Base-by-base conservation (phyloP, 1,140 invertebrate genomes). In the Ceratina japonica region DNA sequence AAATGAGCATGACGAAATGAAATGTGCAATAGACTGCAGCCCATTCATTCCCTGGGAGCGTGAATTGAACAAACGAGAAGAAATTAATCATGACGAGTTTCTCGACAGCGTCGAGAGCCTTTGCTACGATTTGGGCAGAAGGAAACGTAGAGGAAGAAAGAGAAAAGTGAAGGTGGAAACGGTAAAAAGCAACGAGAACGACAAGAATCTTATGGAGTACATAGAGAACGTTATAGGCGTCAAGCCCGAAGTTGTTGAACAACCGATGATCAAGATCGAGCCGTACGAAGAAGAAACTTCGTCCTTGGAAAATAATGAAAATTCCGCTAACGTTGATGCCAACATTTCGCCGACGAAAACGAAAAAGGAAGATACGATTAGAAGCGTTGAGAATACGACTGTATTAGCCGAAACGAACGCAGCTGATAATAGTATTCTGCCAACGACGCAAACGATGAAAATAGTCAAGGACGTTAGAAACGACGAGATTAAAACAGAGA, bases 1-100 rank as follows among this genome's bases (percentile, higher is more conserved):
- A 52, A 44, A 20, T 10, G 13, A 3, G 7, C 74, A 69, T 20
- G 54, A 76, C 18, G 37, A 69, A 22, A 64, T 13, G 12, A 66
- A 5, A n/a, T 78, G 75, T n/a, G 51, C 27, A 16, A 22, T 52
- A 70, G 44, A 65, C n/a, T 72, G 63, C 10, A 73, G 24, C 13
- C 63, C 59, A 27, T 86, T 80, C 27, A 37, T 80, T 16, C 68
- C 76, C 5, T 86, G 82, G 81, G 84, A 85, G 62, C 44, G 73
- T 20, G 84, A 87, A 74, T 58, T 87, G 5, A 84, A 85, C 16
- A 86, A 88, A 62, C 73, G 81, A 4, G 51, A 77, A n/a, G 79
- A 87, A 59, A 85, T 87, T 54, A 80, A 74, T 13, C 81, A 83
- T 12, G 81, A 87, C 49, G 82, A 83, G 44, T 88, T 88, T 70